phyloP scores from a whole-genome alignment of 1,140 invertebrate species.

The Dermatophagoides farinae region DNA sequence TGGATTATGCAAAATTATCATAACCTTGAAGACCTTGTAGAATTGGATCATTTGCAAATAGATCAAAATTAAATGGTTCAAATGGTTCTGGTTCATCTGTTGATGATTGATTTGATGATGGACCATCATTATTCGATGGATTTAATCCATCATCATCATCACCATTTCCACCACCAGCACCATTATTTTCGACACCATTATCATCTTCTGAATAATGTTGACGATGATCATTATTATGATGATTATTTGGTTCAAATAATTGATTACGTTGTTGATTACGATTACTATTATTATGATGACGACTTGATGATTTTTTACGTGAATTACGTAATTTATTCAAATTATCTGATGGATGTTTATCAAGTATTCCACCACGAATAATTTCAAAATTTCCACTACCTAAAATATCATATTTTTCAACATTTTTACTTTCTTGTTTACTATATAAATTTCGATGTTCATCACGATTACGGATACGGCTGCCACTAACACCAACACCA shows the following conservation, averaged over 20 bases:
- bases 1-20: constrained; percentile 19
- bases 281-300: background rate
- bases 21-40: constrained; percentile 20
- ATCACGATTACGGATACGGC: background rate
- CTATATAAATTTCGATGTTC: background rate
- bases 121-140: background rate
- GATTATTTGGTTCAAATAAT: background rate
- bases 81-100: constrained; percentile 1
- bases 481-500: background rate
- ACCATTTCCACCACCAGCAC: background rate
- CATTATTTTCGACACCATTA: background rate
- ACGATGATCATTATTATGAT: background rate
- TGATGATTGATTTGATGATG: background rate
- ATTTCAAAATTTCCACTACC: constrained; percentile 22
- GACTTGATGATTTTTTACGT: background rate
- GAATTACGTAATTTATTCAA: background rate
- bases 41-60: constrained; percentile 18
- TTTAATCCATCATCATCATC: constrained; percentile 3
- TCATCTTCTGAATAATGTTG: background rate
- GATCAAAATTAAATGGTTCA: constrained; percentile 12
- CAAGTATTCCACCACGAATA: constrained; percentile 19
- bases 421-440: background rate
- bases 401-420: constrained; percentile 16
- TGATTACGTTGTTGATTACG: background rate
- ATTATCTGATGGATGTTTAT: background rate